Percentiles rank a stretch among this genome's conserved stretches.
phyloP scores from a whole-genome alignment of 2,113 vertebrate genomes.

The Rissa tridactyla region DNA sequence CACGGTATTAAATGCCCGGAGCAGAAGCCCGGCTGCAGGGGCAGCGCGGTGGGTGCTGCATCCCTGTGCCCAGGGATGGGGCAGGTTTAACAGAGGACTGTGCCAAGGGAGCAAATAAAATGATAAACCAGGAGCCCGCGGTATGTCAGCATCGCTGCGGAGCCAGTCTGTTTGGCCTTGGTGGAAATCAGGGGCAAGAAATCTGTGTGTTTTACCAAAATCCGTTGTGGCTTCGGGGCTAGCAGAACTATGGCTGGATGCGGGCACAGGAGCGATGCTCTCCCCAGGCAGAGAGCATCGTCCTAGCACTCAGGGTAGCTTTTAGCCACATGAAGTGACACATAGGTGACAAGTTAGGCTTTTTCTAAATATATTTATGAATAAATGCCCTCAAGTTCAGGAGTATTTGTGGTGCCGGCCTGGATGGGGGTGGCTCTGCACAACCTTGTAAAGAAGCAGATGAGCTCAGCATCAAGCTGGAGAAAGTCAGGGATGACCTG shows the following conservation, averaged over 20 bases:
- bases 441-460: neutral
- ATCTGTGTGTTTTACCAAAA: neutral
- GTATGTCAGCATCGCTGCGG: rapidly evolving
- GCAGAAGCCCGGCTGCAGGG: rapidly evolving
- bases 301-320: neutral
- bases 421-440: neutral
- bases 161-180: neutral
- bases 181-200: neutral
- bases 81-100: neutral
- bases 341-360: rapidly evolving
- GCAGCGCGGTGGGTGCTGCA: neutral
- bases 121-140: rapidly evolving
- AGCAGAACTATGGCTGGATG: neutral
- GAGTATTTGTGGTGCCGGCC: rapidly evolving
- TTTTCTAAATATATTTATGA: neutral
- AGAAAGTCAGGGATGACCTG: neutral
- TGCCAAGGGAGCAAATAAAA: neutral
- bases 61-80: rapidly evolving
- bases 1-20: rapidly evolving
- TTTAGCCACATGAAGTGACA: neutral
- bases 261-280: rapidly evolving
- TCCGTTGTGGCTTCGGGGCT: rapidly evolving
- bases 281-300: rapidly evolving
- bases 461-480: neutral
- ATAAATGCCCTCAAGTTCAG: neutral